phyloP scores from a whole-genome alignment of 1,140 invertebrate genomes.

The Caenorhabditis remanei region DNA sequence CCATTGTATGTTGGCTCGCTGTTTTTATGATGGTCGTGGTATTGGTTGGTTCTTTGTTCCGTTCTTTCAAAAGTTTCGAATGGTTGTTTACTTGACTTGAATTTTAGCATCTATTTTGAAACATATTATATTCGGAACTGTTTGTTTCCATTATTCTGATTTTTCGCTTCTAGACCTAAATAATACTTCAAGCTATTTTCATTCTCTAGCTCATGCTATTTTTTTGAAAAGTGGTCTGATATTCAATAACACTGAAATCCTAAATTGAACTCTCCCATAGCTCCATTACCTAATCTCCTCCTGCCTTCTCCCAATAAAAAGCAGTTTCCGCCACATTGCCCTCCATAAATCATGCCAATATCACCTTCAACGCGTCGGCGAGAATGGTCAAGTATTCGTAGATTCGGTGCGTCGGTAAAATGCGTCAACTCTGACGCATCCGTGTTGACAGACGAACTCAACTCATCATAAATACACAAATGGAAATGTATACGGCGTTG shows the following conservation, averaged over 20 bases:
- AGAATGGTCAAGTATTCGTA: slow-evolving; percentile 26
- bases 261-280: no score
- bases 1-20: background rate
- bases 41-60: background rate
- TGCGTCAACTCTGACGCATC: slow-evolving; percentile 38
- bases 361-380: background rate
- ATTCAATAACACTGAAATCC: no score
- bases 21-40: slow-evolving; percentile 16
- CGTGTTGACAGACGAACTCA: slow-evolving; percentile 49
- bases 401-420: slow-evolving; percentile 5
- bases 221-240: no score
- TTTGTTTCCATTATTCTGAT: no score
- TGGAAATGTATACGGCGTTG: slow-evolving; percentile 25
- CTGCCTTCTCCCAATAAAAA: background rate
- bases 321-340: background rate
- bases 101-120: background rate
- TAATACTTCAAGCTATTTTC: no score
- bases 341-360: slow-evolving; percentile 17
- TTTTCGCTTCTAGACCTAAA: no score
- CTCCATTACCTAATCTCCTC: background rate
- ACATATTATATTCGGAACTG: no score
- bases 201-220: no score
- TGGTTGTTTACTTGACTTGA: background rate
- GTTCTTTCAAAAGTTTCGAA: background rate
- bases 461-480: slow-evolving; percentile 55